These are phyloP conservation scores for Hystrix brachyura DNA, from an alignment of 2,113 vertebrate species.

Conservation along the genomic window DNA sequence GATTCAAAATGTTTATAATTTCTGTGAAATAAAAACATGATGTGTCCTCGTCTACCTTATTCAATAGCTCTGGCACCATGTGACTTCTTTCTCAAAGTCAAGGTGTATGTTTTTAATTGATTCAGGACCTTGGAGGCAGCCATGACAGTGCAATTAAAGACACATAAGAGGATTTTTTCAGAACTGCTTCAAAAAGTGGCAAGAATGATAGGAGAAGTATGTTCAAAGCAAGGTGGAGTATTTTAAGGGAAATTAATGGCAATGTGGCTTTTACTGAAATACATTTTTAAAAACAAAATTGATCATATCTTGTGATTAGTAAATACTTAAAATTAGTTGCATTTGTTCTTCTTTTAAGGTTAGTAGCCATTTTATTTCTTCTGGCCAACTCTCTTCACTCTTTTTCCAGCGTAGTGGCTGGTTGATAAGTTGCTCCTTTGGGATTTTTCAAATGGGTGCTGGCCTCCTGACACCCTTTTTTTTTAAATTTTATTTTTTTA, in stretches of 20 bases:
- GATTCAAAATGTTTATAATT: background rate
- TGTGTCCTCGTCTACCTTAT: background rate
- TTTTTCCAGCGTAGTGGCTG: constrained; percentile 16
- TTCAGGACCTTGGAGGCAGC: background rate
- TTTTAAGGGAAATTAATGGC: background rate
- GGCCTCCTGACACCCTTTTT: background rate
- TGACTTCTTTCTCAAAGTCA: background rate
- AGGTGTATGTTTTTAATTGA: background rate
- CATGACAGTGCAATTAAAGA: background rate
- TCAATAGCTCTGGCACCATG: background rate
- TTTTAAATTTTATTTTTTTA: too few species aligned
- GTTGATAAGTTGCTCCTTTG: constrained; percentile 24
- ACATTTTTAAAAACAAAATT: background rate
- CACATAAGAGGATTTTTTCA: background rate
- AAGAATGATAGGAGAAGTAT: background rate
- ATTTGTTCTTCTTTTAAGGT: constrained; percentile 31
- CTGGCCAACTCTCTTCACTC: constrained; percentile 13
- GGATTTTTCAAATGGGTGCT: background rate
- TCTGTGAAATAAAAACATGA: background rate
- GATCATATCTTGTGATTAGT: background rate
- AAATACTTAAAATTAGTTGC: constrained; percentile 10
- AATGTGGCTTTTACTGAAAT: background rate
- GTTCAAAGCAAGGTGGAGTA: background rate
- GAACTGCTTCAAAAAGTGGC: background rate
- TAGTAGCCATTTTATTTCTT: constrained; percentile 45